Conservation (phyloP, 2,888 invertebrate species). For the Toxonevra muliebris region DNA sequence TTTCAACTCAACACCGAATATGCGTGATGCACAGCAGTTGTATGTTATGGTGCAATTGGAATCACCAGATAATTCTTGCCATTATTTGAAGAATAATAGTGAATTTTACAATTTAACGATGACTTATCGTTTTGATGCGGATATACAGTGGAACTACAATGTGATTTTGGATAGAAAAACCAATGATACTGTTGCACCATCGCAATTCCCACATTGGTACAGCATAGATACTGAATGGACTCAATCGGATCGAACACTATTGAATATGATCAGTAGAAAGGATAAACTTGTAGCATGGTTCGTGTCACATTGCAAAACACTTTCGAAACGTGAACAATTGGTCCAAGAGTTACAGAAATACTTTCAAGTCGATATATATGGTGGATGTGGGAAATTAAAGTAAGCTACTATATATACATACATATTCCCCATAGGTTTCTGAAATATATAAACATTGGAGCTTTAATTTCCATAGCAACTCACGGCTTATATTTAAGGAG, state of each 20-base stretch:
- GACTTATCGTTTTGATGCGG: slow-evolving; percentile 68
- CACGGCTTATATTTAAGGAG: no score
- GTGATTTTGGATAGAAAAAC: slow-evolving; percentile 49
- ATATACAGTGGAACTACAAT: slow-evolving; percentile 65
- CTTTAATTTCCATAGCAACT: no score
- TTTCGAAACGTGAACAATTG: slow-evolving; percentile 64
- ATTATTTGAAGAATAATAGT: slow-evolving; percentile 50
- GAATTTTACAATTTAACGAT: slow-evolving; percentile 69
- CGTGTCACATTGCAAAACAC: slow-evolving; percentile 67
- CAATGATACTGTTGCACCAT: slow-evolving; percentile 52
- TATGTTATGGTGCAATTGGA: slow-evolving; percentile 68
- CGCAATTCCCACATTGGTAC: slow-evolving; percentile 47
- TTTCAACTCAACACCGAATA: slow-evolving; percentile 56
- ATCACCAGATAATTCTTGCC: slow-evolving; percentile 57
- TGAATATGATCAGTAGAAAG: slow-evolving; percentile 51
- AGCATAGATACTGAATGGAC: slow-evolving; percentile 8
- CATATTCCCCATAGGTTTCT: no score
- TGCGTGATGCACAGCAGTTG: slow-evolving; percentile 59
- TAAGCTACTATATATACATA: slow-evolving; percentile 40
- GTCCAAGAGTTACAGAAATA: slow-evolving; percentile 67
- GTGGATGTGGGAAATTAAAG: slow-evolving; percentile 67
- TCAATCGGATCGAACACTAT: not conserved
- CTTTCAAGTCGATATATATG: slow-evolving; percentile 71
- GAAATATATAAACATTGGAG: no score
- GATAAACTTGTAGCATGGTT: slow-evolving; percentile 69